Conservation (phyloP, 2,888 invertebrate genomes). For the Lithophane socia region DNA sequence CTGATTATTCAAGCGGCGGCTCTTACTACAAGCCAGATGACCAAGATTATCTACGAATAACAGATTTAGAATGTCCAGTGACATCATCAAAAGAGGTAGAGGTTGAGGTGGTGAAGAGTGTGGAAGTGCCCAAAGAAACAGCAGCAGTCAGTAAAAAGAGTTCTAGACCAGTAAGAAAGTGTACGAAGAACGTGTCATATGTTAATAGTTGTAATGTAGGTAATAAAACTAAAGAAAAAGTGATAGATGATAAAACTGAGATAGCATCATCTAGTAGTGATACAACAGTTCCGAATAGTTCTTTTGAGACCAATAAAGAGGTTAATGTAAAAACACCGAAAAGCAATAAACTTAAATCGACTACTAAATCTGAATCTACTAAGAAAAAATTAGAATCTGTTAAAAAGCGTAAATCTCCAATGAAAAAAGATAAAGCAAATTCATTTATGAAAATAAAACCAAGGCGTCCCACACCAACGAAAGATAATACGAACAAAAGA, state of each 20-base stretch:
- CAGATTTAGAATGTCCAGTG: conserved; percentile 76
- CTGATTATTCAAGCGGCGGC: conserved; percentile 91
- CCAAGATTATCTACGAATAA: conserved; percentile 85
- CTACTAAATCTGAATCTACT: conserved; percentile 39
- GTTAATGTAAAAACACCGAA: conserved; percentile 62
- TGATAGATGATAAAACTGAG: conserved; percentile 69
- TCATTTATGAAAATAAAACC: conserved; percentile 85
- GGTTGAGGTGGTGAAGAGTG: conserved; percentile 54
- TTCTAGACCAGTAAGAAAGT: conserved; percentile 83
- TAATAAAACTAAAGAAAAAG: conserved; percentile 72
- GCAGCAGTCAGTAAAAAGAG: conserved; percentile 64
- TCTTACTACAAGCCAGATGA: conserved; percentile 92
- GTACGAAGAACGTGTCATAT: conserved; percentile 88
- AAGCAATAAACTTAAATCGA: conserved; percentile 63
- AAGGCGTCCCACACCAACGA: conserved; percentile 79
- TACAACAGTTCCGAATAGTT: conserved; percentile 68
- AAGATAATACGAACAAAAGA: conserved; percentile 71
- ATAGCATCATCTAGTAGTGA: conserved; percentile 74
- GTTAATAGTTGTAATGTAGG: conserved; percentile 68
- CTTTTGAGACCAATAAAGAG: conserved; percentile 66
- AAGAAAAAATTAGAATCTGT: conserved; percentile 63
- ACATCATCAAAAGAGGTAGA: conserved; percentile 71
- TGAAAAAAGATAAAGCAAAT: conserved; percentile 77
- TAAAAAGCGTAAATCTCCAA: conserved; percentile 77
- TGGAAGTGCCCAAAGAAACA: conserved; percentile 60